Conservation (phyloP, 2,113 vertebrate species). For the Chelonoidis abingdonii region DNA sequence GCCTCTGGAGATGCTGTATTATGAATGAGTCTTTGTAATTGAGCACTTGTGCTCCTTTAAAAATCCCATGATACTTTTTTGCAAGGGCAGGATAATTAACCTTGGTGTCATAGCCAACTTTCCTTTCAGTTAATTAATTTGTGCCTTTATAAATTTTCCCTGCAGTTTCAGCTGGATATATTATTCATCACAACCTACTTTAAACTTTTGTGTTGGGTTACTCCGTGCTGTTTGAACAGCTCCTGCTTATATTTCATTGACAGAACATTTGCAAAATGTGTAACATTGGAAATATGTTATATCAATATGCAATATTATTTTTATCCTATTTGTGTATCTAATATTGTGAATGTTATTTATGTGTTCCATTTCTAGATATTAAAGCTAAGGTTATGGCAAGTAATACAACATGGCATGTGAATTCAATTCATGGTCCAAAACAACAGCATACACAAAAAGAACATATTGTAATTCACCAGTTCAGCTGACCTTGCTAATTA, state of each 20-base stretch:
- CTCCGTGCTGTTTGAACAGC: neutral
- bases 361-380: neutral
- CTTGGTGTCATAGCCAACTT: neutral
- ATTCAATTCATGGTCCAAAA: neutral
- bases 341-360: neutral
- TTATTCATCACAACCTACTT: neutral
- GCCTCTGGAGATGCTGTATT: neutral
- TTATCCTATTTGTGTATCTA: neutral
- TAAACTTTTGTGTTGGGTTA: neutral
- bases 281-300: constrained; percentile 6
- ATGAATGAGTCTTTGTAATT: neutral
- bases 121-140: neutral
- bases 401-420: neutral
- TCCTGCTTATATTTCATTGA: constrained; percentile 22
- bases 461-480: neutral
- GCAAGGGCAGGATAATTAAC: neutral
- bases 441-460: fast-evolving
- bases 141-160: neutral
- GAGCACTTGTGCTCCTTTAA: fast-evolving
- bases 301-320: constrained; percentile 31
- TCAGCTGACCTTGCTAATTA: constrained; percentile 18
- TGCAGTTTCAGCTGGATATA: neutral
- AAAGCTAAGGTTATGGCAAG: neutral
- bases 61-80: neutral
- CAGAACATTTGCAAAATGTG: neutral